phyloP scores from a whole-genome alignment of 2,113 vertebrate species.

The Aplodontia rufa region DNA sequence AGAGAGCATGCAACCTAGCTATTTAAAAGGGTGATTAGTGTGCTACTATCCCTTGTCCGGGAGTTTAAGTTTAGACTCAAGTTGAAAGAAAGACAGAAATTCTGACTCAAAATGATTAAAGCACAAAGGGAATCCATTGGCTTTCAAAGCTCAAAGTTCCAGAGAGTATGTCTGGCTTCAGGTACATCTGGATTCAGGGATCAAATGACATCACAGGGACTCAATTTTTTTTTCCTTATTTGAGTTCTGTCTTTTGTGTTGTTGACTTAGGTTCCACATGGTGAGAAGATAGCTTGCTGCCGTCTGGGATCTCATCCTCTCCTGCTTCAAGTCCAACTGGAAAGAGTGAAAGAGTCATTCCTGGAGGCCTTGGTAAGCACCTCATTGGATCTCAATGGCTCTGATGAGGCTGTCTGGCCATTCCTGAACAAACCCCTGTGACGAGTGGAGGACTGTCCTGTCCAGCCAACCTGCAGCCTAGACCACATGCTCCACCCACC shows the following conservation, averaged over 20 bases:
- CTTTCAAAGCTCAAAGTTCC: background rate
- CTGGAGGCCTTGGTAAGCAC: background rate
- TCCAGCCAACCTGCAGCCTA: background rate
- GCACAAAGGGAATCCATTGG: background rate
- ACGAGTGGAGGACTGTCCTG: background rate
- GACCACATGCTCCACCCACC: background rate
- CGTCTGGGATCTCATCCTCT: background rate
- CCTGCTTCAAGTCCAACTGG: background rate
- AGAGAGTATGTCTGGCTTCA: background rate
- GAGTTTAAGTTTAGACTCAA: background rate
- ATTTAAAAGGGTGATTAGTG: background rate
- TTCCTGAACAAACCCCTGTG: background rate
- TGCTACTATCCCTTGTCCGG: background rate
- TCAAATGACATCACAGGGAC: background rate
- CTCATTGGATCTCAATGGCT: background rate
- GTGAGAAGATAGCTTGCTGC: background rate
- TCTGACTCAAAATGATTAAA: constrained; percentile 3
- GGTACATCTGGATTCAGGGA: background rate
- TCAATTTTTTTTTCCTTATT: background rate
- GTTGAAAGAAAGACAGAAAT: background rate
- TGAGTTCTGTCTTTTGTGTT: background rate
- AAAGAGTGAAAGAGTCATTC: background rate
- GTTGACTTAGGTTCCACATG: background rate
- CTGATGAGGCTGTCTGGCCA: background rate
- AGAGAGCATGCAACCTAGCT: background rate